Evolutionary conservation across 2,797 vertebrate genomes (phyloP).

Genomic region (Falco concolor): DNA sequence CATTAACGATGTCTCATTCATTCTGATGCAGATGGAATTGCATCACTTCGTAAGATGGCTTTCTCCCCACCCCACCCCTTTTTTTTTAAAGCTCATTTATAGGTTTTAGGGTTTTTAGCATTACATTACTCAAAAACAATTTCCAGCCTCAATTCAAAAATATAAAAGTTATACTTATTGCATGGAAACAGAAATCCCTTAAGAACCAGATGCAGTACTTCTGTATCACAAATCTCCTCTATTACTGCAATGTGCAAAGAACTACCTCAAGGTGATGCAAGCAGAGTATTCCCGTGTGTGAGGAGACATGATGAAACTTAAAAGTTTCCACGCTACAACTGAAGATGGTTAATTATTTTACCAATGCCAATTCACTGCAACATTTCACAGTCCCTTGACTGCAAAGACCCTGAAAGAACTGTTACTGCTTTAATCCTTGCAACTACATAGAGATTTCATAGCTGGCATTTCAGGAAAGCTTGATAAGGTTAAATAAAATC

Average conservation of each 20-base stretch:
- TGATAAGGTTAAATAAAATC: neutral
- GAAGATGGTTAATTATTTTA: neutral
- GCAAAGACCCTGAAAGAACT: neutral
- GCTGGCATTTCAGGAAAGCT: neutral
- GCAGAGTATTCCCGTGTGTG: neutral
- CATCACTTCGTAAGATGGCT: neutral
- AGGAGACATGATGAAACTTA: neutral
- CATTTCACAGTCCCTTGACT: neutral
- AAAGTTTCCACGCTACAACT: neutral
- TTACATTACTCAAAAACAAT: neutral
- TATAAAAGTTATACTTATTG: neutral
- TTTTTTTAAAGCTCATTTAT: neutral
- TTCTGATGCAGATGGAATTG: neutral
- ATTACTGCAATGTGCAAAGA: neutral
- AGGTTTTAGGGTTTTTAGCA: fast-evolving
- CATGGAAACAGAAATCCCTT: neutral
- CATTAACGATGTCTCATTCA: neutral
- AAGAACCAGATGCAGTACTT: neutral
- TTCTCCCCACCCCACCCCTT: too few relatives aligned
- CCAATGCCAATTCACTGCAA: neutral
- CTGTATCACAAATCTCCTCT: neutral
- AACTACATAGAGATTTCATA: neutral
- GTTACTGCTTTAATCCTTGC: neutral
- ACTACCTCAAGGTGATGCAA: neutral
- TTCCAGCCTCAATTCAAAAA: neutral